phyloP scores from a whole-genome alignment of 1,140 invertebrate genomes.

The Andrena cerasifolii region DNA sequence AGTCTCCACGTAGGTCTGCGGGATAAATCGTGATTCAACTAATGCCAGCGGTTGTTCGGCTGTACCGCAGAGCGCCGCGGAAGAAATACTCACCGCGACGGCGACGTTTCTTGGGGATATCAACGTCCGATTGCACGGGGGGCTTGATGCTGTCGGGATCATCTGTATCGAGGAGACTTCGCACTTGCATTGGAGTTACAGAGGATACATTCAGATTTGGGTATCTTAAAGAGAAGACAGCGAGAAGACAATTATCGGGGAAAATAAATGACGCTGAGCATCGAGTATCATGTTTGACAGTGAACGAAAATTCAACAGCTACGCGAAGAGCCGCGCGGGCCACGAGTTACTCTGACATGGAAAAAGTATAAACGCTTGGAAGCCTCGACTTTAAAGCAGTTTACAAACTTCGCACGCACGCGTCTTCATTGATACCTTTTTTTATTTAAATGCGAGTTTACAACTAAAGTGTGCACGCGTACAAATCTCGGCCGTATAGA shows the following conservation, averaged over 20 bases:
- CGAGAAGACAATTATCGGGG: background rate
- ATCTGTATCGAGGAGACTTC: constrained; percentile 85
- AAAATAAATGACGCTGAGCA: background rate
- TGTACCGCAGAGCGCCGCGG: too few relatives aligned
- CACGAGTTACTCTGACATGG: background rate
- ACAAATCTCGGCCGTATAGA: background rate
- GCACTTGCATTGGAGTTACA: constrained; percentile 86
- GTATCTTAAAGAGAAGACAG: constrained; percentile 72
- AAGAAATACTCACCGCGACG: constrained; percentile 84
- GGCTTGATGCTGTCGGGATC: constrained; percentile 84
- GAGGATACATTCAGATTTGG: constrained; percentile 83
- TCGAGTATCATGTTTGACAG: background rate
- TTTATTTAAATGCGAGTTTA: background rate
- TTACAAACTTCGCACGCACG: background rate
- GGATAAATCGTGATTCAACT: too few relatives aligned
- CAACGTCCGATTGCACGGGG: constrained; percentile 81
- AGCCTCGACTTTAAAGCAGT: background rate
- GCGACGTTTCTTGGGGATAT: constrained; percentile 85
- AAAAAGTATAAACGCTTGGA: background rate
- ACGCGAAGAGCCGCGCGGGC: too few relatives aligned
- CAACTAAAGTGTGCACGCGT: background rate
- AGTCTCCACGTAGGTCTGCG: constrained; percentile 79
- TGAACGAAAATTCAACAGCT: background rate
- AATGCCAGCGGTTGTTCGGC: too few relatives aligned
- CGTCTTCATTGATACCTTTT: background rate